Evolutionary conservation across 2,888 invertebrate genomes (phyloP).

Genomic region (Diogma glabrata): DNA sequence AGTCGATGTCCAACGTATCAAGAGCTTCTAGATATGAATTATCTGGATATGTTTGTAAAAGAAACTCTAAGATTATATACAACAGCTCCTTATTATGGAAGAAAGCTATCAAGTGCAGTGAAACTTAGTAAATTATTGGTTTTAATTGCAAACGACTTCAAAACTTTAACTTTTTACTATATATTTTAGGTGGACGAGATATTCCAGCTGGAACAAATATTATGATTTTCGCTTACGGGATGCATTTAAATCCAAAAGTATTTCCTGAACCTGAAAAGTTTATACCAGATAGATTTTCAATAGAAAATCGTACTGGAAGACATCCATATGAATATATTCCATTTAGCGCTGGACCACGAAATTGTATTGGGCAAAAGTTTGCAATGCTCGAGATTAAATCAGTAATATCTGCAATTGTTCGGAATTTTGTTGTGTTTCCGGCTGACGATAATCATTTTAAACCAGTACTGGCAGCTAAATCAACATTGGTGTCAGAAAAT

Average conservation of each 20-base stretch:
- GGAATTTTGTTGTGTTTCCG: conserved; percentile 36
- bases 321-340: conserved; percentile 45
- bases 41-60: conserved; percentile 30
- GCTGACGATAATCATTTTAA: conserved; percentile 31
- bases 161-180: too few species aligned
- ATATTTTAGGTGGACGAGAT: conserved; percentile 29
- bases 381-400: conserved; percentile 44
- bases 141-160: too few species aligned
- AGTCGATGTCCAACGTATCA: conserved; percentile 25
- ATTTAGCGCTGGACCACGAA: conserved; percentile 53
- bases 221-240: conserved; percentile 18
- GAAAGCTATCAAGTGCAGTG: too few species aligned
- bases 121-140: too few species aligned
- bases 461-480: conserved; percentile 35
- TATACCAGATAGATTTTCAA: conserved; percentile 43
- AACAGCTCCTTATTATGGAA: conserved; percentile 29
- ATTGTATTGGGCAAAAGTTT: conserved; percentile 45
- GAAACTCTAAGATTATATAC: conserved; percentile 30
- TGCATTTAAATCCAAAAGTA: conserved; percentile 17
- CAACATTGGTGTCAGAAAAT: conserved; percentile 39
- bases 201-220: conserved; percentile 26
- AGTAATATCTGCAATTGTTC: conserved; percentile 39
- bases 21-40: conserved; percentile 31
- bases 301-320: conserved; percentile 26
- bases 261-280: conserved; percentile 30